phyloP scores from a whole-genome alignment of 30 jellyfish, hydroid and myxozoan species.

The Aurelia sp. region DNA sequence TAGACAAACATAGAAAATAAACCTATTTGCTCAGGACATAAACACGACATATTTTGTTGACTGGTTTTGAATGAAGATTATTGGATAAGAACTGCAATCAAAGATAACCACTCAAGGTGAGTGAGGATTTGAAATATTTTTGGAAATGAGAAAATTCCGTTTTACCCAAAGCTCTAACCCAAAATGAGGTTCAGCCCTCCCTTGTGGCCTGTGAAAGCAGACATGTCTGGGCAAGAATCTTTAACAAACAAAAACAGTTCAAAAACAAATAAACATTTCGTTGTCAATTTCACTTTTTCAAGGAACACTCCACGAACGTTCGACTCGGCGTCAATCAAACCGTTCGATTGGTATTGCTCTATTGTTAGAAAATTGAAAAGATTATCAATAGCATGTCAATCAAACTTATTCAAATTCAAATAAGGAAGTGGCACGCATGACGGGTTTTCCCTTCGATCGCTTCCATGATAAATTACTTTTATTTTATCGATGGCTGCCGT shows the following conservation, averaged over 20 bases:
- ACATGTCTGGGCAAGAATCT: conserved; percentile 6
- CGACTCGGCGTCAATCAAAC: background rate
- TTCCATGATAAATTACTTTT: background rate
- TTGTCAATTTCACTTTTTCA: background rate
- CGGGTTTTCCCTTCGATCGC: conserved; percentile 50
- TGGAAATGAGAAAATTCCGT: too few relatives aligned
- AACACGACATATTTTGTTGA: too few relatives aligned
- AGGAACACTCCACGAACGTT: background rate
- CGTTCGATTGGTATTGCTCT: conserved; percentile 16
- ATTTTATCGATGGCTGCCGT: background rate
- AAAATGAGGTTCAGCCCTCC: too few relatives aligned
- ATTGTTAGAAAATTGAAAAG: conserved; percentile 10
- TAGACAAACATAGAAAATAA: too few relatives aligned
- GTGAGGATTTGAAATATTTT: too few relatives aligned
- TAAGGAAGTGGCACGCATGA: conserved; percentile 38
- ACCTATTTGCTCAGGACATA: too few relatives aligned
- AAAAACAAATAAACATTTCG: background rate
- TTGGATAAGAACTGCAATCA: too few relatives aligned
- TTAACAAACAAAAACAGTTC: background rate
- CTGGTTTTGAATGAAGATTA: too few relatives aligned
- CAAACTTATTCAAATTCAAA: conserved; percentile 21
- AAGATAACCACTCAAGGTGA: too few relatives aligned
- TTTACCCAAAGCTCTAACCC: too few relatives aligned
- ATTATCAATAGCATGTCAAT: conserved; percentile 3
- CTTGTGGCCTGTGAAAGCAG: background rate